Percentiles rank a stretch among this genome's conserved stretches.
These are phyloP conservation scores for Siniperca chuatsi DNA, from an alignment of 2,113 vertebrate species.

Conservation along the genomic window DNA sequence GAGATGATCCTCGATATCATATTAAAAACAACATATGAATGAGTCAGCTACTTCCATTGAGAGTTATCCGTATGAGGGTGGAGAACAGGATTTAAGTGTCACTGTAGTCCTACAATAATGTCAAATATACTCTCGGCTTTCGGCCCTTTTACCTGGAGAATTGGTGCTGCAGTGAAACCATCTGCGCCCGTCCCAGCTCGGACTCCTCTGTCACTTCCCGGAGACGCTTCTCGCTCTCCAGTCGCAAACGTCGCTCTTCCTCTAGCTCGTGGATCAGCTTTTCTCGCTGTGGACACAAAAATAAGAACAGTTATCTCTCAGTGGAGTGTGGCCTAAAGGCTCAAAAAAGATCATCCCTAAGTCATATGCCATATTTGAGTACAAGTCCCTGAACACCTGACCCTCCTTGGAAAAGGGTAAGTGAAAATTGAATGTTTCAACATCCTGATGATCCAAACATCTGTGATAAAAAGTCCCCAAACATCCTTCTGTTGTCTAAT, in stretches of 20 bases:
- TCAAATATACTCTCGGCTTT: background rate
- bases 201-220: slow-evolving; percentile 91
- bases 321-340: background rate
- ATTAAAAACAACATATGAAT: background rate
- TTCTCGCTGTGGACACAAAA: slow-evolving; percentile 86
- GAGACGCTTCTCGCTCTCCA: slow-evolving; percentile 91
- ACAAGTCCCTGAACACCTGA: background rate
- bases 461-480: background rate
- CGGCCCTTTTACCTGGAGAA: slow-evolving; percentile 90
- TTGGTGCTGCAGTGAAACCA: slow-evolving; percentile 90
- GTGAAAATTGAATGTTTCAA: slow-evolving; percentile 11
- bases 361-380: slow-evolving; percentile 15
- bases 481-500: background rate
- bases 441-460: slow-evolving; percentile 3
- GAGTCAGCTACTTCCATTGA: background rate
- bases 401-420: slow-evolving; percentile 1
- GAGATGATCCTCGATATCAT: background rate
- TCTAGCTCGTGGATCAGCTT: slow-evolving; percentile 95
- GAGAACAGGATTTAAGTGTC: background rate
- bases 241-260: slow-evolving; percentile 91
- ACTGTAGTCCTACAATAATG: background rate
- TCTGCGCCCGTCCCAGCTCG: slow-evolving; percentile 88
- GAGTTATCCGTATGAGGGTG: background rate
- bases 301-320: background rate
- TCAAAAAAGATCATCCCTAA: slow-evolving; percentile 30